Conservation (phyloP, 2,888 invertebrate genomes). For the Luffia ferchaultella region DNA sequence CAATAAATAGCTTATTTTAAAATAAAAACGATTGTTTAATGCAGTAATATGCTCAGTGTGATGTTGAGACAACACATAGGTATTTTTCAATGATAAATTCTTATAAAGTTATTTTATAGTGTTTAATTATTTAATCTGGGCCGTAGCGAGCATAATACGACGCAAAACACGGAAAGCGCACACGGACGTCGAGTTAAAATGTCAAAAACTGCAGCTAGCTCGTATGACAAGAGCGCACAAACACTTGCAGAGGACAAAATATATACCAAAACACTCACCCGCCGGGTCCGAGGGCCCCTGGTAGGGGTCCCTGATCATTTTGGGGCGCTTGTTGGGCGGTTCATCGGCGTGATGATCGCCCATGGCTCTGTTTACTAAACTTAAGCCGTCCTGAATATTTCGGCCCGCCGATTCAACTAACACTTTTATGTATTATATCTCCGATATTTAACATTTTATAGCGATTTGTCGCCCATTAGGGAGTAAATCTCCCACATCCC, state of each 20-base stretch:
- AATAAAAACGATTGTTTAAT: not conserved
- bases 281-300: conserved; percentile 83
- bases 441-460: conserved; percentile 63
- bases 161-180: conserved; percentile 42
- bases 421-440: conserved; percentile 62
- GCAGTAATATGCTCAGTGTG: not conserved
- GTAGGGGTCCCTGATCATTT: conserved; percentile 86
- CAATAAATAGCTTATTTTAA: not conserved
- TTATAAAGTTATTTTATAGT: not conserved
- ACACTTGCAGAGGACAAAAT: conserved; percentile 28
- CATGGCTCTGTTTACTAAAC: conserved; percentile 82
- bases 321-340: conserved; percentile 96
- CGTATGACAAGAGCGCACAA: conserved; percentile 41
- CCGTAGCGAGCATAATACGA: conserved; percentile 29
- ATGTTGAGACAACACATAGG: not conserved
- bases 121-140: not conserved
- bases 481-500: conserved; percentile 71
- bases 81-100: not conserved
- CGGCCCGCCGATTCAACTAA: conserved; percentile 67
- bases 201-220: conserved; percentile 36
- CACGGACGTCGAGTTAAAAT: conserved; percentile 13
- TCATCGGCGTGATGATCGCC: conserved; percentile 95
- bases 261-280: conserved; percentile 67
- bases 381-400: conserved; percentile 70
- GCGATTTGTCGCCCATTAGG: conserved; percentile 61